Conservation (phyloP, 2,797 vertebrate genomes). For the Myotis myotis region DNA sequence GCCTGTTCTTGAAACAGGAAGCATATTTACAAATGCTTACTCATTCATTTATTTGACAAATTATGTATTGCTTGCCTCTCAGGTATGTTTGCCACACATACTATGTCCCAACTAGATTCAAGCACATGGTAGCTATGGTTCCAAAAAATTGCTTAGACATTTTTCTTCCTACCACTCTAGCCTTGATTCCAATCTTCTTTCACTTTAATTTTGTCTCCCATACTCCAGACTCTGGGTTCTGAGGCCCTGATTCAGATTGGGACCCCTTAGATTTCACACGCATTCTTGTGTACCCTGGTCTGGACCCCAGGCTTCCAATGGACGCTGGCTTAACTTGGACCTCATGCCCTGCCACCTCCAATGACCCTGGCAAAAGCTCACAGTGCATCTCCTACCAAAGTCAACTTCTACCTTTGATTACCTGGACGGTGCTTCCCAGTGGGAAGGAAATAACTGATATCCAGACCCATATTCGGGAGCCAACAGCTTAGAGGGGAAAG, state of each 20-base stretch:
- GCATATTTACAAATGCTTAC: background rate
- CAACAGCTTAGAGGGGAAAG: background rate
- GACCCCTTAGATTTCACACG: background rate
- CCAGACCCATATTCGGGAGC: background rate
- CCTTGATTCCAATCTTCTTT: background rate
- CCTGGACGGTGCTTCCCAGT: background rate
- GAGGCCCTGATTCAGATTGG: background rate
- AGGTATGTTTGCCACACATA: background rate
- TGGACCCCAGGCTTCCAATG: background rate
- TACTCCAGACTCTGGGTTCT: background rate
- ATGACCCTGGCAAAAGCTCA: background rate
- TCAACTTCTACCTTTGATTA: background rate
- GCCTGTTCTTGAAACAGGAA: background rate
- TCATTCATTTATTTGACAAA: background rate
- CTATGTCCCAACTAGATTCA: background rate
- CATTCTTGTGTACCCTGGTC: background rate
- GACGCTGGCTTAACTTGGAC: background rate
- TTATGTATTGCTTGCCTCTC: background rate
- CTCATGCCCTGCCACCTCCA: background rate
- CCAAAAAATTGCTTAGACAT: background rate
- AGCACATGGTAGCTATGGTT: background rate
- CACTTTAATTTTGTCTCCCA: background rate
- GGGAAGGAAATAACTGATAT: background rate
- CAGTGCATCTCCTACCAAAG: background rate
- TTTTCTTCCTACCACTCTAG: background rate